Conservation (phyloP, 2,113 vertebrate genomes). For the Mormyrus lacerda region DNA sequence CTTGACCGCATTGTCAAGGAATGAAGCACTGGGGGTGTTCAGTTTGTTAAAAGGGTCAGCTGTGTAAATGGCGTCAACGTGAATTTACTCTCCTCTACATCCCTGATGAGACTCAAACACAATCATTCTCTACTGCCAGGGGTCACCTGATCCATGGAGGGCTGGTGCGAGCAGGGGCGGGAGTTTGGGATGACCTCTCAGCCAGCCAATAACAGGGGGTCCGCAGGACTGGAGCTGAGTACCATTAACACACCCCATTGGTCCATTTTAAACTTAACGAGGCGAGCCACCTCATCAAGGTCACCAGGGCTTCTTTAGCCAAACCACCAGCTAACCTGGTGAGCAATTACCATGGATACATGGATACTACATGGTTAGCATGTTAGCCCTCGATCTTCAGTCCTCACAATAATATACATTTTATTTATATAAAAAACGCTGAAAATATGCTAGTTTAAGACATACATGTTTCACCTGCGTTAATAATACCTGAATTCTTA, state of each 20-base stretch:
- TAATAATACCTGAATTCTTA: background rate
- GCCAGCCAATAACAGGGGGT: background rate
- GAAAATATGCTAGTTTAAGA: background rate
- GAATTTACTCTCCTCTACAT: background rate
- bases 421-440: background rate
- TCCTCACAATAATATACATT: background rate
- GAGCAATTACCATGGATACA: background rate
- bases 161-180: background rate
- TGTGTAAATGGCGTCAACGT: fast-evolving
- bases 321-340: background rate
- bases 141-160: background rate
- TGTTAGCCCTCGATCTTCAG: background rate
- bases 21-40: background rate
- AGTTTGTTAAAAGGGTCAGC: background rate
- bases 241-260: background rate
- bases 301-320: background rate
- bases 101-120: background rate
- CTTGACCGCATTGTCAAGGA: background rate
- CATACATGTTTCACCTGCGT: background rate
- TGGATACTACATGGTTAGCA: too few species aligned
- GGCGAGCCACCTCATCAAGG: background rate
- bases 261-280: background rate
- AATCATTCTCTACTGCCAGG: background rate
- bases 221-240: background rate
- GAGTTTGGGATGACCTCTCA: background rate